A percentile compares a stretch with the other conserved stretches of the same genome.
Evolutionary conservation across 2,888 invertebrate genomes (phyloP).

Genomic region (Monochamus alternatus): DNA sequence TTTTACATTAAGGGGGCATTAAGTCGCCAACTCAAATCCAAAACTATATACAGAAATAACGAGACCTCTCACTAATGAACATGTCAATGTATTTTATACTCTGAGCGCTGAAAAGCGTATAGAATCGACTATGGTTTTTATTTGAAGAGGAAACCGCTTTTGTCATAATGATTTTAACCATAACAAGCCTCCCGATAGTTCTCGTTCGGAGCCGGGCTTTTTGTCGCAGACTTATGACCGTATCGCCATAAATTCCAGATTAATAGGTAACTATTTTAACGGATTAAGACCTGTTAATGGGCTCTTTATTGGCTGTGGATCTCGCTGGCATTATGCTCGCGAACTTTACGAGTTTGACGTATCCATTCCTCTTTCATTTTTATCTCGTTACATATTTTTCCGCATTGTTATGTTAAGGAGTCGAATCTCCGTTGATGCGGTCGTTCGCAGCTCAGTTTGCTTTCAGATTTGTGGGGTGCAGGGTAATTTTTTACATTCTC

Average conservation of each 20-base stretch:
- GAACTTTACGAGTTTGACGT: slow-evolving; percentile 40
- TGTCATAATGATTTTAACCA: slow-evolving; percentile 62
- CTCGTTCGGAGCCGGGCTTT: slow-evolving; percentile 30
- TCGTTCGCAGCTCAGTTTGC: neutral
- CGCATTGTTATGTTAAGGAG: slow-evolving; percentile 22
- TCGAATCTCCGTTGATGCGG: slow-evolving; percentile 12
- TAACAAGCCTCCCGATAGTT: slow-evolving; percentile 51
- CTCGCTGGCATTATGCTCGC: slow-evolving; percentile 35
- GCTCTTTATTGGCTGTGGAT: slow-evolving; percentile 41
- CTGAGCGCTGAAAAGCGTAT: slow-evolving; percentile 61
- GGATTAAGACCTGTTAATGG: slow-evolving; percentile 46
- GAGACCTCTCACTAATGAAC: slow-evolving; percentile 56
- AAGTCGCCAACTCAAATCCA: slow-evolving; percentile 52
- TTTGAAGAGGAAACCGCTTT: slow-evolving; percentile 59
- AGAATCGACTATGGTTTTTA: slow-evolving; percentile 65
- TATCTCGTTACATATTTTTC: slow-evolving; percentile 25
- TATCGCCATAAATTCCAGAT: slow-evolving; percentile 43
- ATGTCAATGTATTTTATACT: slow-evolving; percentile 56
- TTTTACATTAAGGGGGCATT: slow-evolving; percentile 49
- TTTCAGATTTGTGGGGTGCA: neutral
- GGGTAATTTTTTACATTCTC: slow-evolving; percentile 10
- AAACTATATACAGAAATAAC: slow-evolving; percentile 57
- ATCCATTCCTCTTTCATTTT: slow-evolving; percentile 15
- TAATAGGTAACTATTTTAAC: slow-evolving; percentile 42
- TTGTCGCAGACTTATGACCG: slow-evolving; percentile 38